Evolutionary conservation across 2,888 invertebrate genomes (phyloP).

Genomic region (Himalopsyche anomala): DNA sequence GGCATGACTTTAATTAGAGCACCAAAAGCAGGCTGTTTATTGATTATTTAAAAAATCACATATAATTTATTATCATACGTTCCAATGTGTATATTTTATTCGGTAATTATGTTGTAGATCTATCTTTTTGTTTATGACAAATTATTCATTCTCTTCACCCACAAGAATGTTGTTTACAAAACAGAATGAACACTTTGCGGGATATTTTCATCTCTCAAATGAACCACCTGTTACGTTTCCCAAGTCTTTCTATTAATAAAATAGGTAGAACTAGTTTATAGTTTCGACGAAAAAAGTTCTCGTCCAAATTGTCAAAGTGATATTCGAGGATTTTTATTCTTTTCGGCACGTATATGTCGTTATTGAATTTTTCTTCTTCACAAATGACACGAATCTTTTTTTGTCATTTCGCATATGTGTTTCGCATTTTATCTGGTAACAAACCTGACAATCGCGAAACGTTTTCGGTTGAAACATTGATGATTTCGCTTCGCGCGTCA

Average conservation of each 20-base stretch:
- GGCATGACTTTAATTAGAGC: too few species aligned
- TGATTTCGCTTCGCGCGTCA: not conserved
- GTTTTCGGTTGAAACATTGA: not conserved
- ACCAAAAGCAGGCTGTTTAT: too few species aligned
- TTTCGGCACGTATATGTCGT: not conserved
- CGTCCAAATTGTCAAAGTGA: not conserved
- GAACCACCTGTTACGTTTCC: conserved; percentile 23
- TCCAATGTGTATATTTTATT: too few species aligned
- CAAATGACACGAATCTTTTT: not conserved
- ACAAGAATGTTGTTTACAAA: conserved; percentile 27
- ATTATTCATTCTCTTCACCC: not conserved
- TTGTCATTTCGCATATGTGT: not conserved
- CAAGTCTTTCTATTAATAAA: conserved; percentile 2
- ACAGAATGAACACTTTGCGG: not conserved
- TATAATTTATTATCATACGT: too few species aligned
- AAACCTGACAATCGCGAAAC: not conserved
- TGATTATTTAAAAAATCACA: too few species aligned
- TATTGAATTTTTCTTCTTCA: not conserved
- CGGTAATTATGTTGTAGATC: too few species aligned
- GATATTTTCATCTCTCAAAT: not conserved
- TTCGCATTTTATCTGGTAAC: not conserved
- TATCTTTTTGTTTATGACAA: not conserved
- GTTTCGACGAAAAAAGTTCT: conserved; percentile 1
- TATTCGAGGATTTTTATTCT: not conserved
- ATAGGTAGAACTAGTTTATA: not conserved